Evolutionary conservation across 2,113 vertebrate genomes (phyloP).

Genomic region (Setophaga petechia): DNA sequence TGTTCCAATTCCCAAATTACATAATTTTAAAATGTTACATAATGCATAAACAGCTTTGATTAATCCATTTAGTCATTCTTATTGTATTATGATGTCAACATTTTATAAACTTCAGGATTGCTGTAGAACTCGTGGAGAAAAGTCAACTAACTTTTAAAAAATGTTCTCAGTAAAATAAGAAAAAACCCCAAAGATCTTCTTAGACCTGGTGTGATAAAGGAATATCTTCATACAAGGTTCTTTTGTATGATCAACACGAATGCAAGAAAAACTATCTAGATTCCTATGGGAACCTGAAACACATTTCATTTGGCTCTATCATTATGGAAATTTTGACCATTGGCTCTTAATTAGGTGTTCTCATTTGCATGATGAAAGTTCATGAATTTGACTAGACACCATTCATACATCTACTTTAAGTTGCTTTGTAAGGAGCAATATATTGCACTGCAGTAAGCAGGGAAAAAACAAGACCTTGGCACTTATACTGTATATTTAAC

Average conservation of each 20-base stretch:
- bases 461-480: neutral
- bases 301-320: conserved; percentile 51
- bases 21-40: conserved; percentile 36
- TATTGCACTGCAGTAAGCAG: neutral
- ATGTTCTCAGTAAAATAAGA: neutral
- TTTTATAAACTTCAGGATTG: conserved; percentile 34
- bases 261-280: conserved; percentile 26
- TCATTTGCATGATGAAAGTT: conserved; percentile 60
- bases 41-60: conserved; percentile 46
- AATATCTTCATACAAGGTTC: conserved; percentile 14
- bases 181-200: neutral
- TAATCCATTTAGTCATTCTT: conserved; percentile 25
- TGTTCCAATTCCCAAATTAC: conserved; percentile 19
- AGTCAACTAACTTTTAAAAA: neutral
- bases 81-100: neutral
- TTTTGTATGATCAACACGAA: conserved; percentile 47
- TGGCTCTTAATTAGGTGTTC: conserved; percentile 64
- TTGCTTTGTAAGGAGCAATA: neutral
- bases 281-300: conserved; percentile 44
- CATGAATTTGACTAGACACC: conserved; percentile 52
- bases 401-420: neutral
- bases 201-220: neutral
- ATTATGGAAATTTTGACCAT: conserved; percentile 68
- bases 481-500: conserved; percentile 37
- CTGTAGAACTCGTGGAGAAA: neutral